Evolutionary conservation across 2,797 vertebrate genomes (phyloP).

Genomic region (Chrysocyon brachyurus): DNA sequence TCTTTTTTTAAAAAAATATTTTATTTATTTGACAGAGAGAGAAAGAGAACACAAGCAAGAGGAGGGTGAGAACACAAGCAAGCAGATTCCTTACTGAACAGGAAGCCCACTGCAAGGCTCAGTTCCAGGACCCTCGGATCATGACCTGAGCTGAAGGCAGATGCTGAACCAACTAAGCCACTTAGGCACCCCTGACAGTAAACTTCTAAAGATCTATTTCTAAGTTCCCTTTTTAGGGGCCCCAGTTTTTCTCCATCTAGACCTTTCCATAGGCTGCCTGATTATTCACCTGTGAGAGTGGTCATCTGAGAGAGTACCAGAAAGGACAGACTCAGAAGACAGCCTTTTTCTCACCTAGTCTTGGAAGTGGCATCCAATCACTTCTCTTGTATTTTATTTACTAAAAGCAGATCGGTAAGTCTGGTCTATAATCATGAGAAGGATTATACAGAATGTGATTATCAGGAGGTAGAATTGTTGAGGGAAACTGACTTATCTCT

Average conservation of each 20-base stretch:
- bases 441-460: neutral
- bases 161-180: too few species aligned
- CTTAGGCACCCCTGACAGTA: neutral
- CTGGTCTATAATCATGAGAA: neutral
- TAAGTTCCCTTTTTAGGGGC: neutral
- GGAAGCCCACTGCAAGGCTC: too few species aligned
- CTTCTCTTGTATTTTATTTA: neutral
- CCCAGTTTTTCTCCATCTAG: neutral
- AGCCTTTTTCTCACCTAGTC: neutral
- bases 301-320: neutral
- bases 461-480: neutral
- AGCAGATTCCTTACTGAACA: too few species aligned
- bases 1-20: too few species aligned
- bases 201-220: neutral
- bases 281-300: neutral
- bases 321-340: neutral
- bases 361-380: neutral
- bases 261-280: neutral
- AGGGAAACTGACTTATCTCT: neutral
- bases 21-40: too few species aligned
- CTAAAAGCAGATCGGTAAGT: neutral
- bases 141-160: too few species aligned
- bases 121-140: too few species aligned
- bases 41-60: too few species aligned
- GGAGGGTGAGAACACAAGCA: too few species aligned